Evolutionary conservation across 2,797 vertebrate species (phyloP), one percentile per base, ranked within the genome.

Genomic region (Thaleichthys pacificus): DNA sequence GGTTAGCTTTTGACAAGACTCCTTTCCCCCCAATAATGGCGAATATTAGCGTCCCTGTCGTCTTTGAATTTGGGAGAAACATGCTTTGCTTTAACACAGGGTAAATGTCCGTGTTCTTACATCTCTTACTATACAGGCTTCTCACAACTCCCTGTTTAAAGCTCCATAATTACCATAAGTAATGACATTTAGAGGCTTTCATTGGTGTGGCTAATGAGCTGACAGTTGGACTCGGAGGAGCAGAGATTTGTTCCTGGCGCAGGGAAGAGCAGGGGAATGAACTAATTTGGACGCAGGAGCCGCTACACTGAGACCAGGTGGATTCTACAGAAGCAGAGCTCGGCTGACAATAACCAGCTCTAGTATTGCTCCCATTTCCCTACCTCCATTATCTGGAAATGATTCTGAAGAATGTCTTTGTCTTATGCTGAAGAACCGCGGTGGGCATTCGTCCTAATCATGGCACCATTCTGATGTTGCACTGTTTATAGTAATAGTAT

Each of bases 101-200:
- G 19, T 56, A 17, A 56, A 56, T 1, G 42, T 47, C 2, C 42
- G 3, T 8, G 19, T 56, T 15, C 51, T 56, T n/a, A 5, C 19
- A 3, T 56, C 51, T 56, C 19, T 17, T 56, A n/a, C 4, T 56
- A 14, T 69, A 42, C 66, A 72, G 66, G 19, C 32, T 63, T 49
- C 42, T 65, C 57, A 1, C 67, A 72, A 68, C 71, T 74, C 77
- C 69, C 77, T 70, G 79, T 67, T 56, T 35, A 60, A 77, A 72
- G 73, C 73, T 80, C 81, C 81, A 73, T 83, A 83, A 83, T 85
- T 83, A 85, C 75, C 77, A 78, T 80, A 80, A 83, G 81, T 81
- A 85, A 81, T 85, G 77, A 80, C 79, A 81, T 85, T 80, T 83
- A 57, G 73, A 76, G 73, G 79, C 79, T 76, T 76, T 85, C 74